Base-by-base conservation (phyloP, 2,888 invertebrate species). In the Eupithecia insigniata region DNA sequence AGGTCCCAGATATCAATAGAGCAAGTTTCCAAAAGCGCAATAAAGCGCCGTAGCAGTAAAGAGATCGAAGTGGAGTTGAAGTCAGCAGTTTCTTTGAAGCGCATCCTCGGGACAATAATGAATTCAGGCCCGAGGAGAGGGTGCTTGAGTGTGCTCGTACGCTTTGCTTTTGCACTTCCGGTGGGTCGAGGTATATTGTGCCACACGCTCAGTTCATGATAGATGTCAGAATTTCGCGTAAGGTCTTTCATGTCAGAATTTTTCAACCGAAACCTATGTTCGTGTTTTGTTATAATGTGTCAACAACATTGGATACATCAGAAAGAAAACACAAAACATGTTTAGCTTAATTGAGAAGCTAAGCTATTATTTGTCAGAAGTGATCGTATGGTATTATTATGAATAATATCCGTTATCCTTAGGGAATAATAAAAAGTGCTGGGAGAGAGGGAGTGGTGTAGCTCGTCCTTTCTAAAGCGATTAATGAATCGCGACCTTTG, bases 11-110 rank as follows among this genome's bases (percentile, higher is more conserved):
- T 86, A 87, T 85, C 86, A 87, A 88, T 88, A 87, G 85, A 84
- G 77, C 76, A 82, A 85, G 83, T 86, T 83, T 70, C 84, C 83
- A 81, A 88, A 89, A 88, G 87, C 84, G 90, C 89, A 92, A 91
- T 91, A 91, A 88, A 89, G 85, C 85, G 85, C 84, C 84, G 85
- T 87, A 86, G 72, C 81, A 83, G 82, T 84, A 83, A 85, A 84
- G 81, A 84, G 84, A 83, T 83, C 84, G 84, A 79, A 82, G 80
- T 83, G 81, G 84, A 84, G 84, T 83, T 83, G 84, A 87, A 89
- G 89, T 92, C 92, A 92, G 92, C 92, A 90, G 86, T 91, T 92
- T 91, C 91, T 92, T 92, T 92, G 90, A 92, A 88, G 89, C 89
- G 88, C 90, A 89, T 89, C 89, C 84, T 88, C 85, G 81, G 87